Evolutionary conservation across 2,113 vertebrate species (phyloP).

Genomic region (Scalopus aquaticus): DNA sequence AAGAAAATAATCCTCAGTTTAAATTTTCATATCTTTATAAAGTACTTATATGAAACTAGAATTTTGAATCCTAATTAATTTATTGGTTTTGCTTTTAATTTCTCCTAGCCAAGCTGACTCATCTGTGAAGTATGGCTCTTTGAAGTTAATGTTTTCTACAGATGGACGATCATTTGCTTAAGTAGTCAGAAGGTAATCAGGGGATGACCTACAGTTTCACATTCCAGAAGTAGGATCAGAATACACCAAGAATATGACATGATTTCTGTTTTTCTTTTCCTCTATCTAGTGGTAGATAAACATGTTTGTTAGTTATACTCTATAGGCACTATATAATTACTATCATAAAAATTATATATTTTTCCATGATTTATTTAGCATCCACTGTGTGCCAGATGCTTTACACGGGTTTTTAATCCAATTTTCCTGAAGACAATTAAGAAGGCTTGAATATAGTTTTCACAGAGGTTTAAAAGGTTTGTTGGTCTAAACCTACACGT

Average conservation of each 20-base stretch:
- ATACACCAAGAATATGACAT: not conserved
- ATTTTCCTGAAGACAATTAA: not conserved
- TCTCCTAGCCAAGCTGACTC: slow-evolving; percentile 50
- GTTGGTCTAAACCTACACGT: not conserved
- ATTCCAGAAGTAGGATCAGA: not conserved
- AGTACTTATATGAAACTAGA: slow-evolving; percentile 38
- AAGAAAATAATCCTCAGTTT: not conserved
- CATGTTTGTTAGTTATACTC: not conserved
- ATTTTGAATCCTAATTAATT: slow-evolving; percentile 57
- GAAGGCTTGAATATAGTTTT: not conserved
- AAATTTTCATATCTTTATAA: not conserved
- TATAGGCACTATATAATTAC: not conserved
- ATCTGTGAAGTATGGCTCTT: slow-evolving; percentile 40
- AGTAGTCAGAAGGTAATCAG: not conserved
- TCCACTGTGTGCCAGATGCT: not conserved
- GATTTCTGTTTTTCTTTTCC: not conserved
- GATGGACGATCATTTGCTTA: not conserved
- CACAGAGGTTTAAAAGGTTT: not conserved
- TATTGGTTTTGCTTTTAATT: slow-evolving; percentile 48
- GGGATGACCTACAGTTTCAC: not conserved
- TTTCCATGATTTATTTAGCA: not conserved
- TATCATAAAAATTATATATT: not conserved
- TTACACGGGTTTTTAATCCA: not conserved
- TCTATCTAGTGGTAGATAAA: not conserved
- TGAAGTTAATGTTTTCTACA: slow-evolving; percentile 43